These are phyloP conservation scores for Idris sp. DNA, from an alignment of 1,140 invertebrate genomes.

Conservation along the genomic window DNA sequence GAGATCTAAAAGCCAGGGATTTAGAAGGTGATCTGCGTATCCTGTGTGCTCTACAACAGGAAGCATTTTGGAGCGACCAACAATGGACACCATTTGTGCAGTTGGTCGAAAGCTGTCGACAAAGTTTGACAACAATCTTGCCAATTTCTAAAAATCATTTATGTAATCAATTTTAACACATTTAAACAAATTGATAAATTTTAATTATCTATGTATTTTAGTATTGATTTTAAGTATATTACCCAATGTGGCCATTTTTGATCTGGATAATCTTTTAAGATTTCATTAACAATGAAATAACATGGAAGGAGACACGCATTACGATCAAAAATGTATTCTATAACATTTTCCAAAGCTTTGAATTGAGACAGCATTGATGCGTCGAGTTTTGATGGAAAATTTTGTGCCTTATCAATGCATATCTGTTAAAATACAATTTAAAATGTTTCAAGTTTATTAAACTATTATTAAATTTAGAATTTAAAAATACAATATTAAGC, in stretches of 20 bases:
- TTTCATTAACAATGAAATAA: slow-evolving; percentile 96
- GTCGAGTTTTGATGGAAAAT: slow-evolving; percentile 86
- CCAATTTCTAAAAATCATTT: slow-evolving; percentile 83
- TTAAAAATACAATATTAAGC: too few relatives aligned
- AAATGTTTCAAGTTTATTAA: too few relatives aligned
- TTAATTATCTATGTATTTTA: too few relatives aligned
- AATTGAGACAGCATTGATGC: slow-evolving; percentile 89
- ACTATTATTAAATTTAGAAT: too few relatives aligned
- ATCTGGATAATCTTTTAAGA: slow-evolving; percentile 91
- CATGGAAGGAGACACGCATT: slow-evolving; percentile 94
- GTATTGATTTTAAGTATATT: too few relatives aligned
- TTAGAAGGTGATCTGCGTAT: slow-evolving; percentile 91
- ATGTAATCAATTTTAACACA: too few relatives aligned
- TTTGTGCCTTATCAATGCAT: slow-evolving; percentile 91
- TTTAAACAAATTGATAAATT: too few relatives aligned
- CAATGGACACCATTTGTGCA: slow-evolving; percentile 96
- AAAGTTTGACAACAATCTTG: slow-evolving; percentile 90
- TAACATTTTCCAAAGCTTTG: slow-evolving; percentile 87
- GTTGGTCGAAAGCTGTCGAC: slow-evolving; percentile 94
- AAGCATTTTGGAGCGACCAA: slow-evolving; percentile 92
- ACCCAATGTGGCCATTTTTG: slow-evolving; percentile 95
- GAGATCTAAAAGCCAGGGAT: slow-evolving; percentile 95
- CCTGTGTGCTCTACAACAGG: slow-evolving; percentile 96
- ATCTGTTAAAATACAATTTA: slow-evolving; percentile 80
- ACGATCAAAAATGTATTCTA: slow-evolving; percentile 94